Evolutionary conservation across 2,113 vertebrate species (phyloP).

Genomic region (Colaptes auratus): DNA sequence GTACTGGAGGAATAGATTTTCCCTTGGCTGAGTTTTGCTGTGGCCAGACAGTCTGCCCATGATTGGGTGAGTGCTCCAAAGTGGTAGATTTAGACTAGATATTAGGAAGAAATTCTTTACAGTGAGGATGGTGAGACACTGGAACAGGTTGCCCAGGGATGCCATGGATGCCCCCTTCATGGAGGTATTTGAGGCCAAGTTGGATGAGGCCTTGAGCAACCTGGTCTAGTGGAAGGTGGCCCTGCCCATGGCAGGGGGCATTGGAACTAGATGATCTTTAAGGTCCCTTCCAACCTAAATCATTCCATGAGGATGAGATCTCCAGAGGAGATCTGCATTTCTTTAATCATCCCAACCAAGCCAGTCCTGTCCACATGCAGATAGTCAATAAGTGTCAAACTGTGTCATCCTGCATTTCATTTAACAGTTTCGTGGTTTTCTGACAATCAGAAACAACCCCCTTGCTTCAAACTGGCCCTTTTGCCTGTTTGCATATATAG

Average conservation of each 20-base stretch:
- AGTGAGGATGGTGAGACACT: no score
- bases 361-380: neutral
- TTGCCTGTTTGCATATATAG: neutral
- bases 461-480: neutral
- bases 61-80: neutral
- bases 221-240: no score
- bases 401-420: neutral
- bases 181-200: no score
- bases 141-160: no score
- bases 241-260: no score
- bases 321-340: neutral
- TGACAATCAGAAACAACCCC: neutral
- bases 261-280: no score
- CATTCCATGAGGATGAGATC: no score
- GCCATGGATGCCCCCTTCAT: no score
- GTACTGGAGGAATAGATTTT: neutral
- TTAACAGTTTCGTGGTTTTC: neutral
- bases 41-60: neutral
- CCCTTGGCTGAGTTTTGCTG: neutral
- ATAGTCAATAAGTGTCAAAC: neutral
- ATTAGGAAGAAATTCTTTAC: no score
- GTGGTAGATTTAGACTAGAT: no score
- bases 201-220: no score
- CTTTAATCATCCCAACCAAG: conserved; percentile 29
- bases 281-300: no score